Percentiles rank a stretch among this genome's conserved stretches.
phyloP scores from a whole-genome alignment of 2,888 invertebrate species.

The Ferrisia virgata region DNA sequence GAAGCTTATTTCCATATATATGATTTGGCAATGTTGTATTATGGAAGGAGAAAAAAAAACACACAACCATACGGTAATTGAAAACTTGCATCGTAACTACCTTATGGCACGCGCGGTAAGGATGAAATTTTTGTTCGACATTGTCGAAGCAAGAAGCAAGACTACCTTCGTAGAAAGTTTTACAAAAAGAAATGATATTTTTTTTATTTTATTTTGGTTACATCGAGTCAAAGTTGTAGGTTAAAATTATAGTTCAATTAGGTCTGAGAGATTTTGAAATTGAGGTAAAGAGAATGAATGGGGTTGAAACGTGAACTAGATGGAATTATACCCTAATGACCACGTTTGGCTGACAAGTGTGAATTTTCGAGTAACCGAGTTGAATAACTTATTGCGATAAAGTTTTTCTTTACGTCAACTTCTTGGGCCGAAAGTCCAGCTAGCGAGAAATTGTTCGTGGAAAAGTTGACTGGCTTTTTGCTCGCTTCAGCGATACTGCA shows the following conservation, averaged over 20 bases:
- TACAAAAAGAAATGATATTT: too few relatives aligned
- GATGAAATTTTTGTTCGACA: neutral
- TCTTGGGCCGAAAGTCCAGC: neutral
- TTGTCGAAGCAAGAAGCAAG: too few relatives aligned
- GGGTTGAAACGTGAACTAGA: neutral
- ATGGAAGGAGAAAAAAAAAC: neutral
- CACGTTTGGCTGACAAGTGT: constrained; percentile 7
- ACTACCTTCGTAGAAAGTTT: too few relatives aligned
- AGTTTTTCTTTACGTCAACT: neutral
- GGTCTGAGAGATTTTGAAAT: neutral
- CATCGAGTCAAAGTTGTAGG: neutral
- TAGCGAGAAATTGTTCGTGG: neutral
- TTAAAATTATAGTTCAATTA: neutral
- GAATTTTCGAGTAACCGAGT: neutral
- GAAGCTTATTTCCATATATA: constrained; percentile 20
- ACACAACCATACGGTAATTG: neutral
- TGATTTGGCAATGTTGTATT: neutral
- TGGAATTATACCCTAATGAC: neutral
- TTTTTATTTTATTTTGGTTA: too few relatives aligned
- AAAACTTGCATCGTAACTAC: neutral
- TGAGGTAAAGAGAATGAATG: neutral
- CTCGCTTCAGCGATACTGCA: neutral
- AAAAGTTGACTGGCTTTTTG: neutral
- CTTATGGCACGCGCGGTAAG: neutral
- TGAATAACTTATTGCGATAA: neutral